Evolutionary conservation across 2,888 invertebrate species (phyloP).

Genomic region (Orthonevra nobilis): DNA sequence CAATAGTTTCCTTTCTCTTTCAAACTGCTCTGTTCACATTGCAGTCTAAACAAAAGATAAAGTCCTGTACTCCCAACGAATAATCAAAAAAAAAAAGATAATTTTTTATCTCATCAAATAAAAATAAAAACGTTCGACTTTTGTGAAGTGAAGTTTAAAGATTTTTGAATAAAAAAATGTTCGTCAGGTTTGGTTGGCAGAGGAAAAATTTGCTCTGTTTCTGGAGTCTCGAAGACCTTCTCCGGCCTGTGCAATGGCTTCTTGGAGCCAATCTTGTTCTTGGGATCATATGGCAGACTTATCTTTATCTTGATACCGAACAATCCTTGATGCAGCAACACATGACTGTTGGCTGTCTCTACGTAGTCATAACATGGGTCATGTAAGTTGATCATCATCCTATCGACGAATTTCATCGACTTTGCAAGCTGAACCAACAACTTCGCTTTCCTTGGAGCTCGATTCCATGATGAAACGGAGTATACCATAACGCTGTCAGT

Average conservation of each 20-base stretch:
- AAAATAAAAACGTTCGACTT: too few species aligned
- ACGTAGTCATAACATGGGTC: slow-evolving; percentile 99
- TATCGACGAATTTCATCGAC: slow-evolving; percentile 99
- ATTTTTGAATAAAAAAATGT: too few species aligned
- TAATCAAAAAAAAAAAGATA: too few species aligned
- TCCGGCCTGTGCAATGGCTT: slow-evolving; percentile 99
- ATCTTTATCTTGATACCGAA: slow-evolving; percentile 95
- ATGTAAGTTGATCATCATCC: slow-evolving; percentile 99
- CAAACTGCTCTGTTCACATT: too few species aligned
- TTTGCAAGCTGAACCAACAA: slow-evolving; percentile 99
- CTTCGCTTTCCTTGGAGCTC: slow-evolving; percentile 98
- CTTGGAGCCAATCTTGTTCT: slow-evolving; percentile 98
- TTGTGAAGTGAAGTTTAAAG: too few species aligned
- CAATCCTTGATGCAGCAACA: slow-evolving; percentile 94
- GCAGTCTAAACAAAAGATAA: too few species aligned
- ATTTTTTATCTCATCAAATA: too few species aligned
- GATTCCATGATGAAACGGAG: slow-evolving; percentile 99
- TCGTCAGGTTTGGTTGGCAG: slow-evolving; percentile 77
- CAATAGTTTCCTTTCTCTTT: too few species aligned
- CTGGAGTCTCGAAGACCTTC: slow-evolving; percentile 81
- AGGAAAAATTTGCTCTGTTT: slow-evolving; percentile 80
- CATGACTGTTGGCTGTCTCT: slow-evolving; percentile 98
- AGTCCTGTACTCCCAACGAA: too few species aligned
- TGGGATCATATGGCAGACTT: slow-evolving; percentile 99
- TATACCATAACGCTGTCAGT: slow-evolving; percentile 99